A percentile compares a stretch with the other conserved stretches of the same genome.
Evolutionary conservation across 2,888 invertebrate genomes (phyloP).

Genomic region (Ditula angustiorana): DNA sequence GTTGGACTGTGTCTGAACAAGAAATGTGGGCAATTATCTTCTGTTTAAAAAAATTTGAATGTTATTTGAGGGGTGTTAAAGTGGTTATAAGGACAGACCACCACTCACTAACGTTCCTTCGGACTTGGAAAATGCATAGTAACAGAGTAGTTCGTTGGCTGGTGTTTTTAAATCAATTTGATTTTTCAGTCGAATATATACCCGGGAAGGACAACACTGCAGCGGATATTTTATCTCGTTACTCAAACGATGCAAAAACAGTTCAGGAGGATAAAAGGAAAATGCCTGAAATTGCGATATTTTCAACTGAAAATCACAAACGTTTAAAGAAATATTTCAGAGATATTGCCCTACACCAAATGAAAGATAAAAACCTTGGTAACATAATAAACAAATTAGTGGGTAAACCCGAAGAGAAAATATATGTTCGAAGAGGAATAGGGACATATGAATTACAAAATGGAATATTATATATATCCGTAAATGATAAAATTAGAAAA

Average conservation of each 20-base stretch:
- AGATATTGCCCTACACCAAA: neutral
- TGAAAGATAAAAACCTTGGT: neutral
- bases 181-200: neutral
- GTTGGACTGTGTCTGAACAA: constrained; percentile 47
- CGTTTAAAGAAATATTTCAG: neutral
- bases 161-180: constrained; percentile 3
- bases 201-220: neutral
- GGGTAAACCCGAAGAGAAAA: neutral
- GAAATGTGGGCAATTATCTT: constrained; percentile 48
- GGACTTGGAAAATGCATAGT: constrained; percentile 5
- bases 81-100: constrained; percentile 9
- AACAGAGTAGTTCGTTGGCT: neutral
- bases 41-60: constrained; percentile 46
- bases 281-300: neutral
- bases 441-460: neutral
- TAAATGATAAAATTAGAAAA: constrained; percentile 9
- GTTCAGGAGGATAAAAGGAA: neutral
- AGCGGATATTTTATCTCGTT: neutral
- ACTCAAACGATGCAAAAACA: neutral
- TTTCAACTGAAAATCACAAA: neutral
- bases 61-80: constrained; percentile 31
- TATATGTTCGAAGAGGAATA: neutral
- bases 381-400: neutral
- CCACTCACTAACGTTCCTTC: constrained; percentile 3
- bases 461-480: neutral